These are phyloP conservation scores for Margarornis squamiger DNA, from an alignment of 2,797 vertebrate genomes.

Conservation along the genomic window DNA sequence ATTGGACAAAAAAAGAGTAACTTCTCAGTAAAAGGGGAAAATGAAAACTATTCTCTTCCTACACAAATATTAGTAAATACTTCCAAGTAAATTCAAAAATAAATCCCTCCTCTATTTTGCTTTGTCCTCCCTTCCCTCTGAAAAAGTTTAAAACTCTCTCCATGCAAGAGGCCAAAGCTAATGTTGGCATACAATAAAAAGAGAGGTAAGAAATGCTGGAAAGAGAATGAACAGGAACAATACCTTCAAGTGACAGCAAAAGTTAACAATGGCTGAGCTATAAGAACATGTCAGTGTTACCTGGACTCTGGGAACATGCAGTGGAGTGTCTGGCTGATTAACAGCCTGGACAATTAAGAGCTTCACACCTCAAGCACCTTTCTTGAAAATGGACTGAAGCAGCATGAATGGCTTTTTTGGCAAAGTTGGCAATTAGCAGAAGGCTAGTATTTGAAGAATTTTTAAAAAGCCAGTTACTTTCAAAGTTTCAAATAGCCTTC, in stretches of 20 bases:
- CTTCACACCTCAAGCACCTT: not conserved
- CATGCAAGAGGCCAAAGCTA: not conserved
- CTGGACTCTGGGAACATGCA: not conserved
- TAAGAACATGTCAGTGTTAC: not conserved
- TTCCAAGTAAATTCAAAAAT: not conserved
- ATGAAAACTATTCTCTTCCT: not conserved
- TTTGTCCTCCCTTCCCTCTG: not conserved
- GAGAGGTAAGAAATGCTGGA: not conserved
- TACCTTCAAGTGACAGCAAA: not conserved
- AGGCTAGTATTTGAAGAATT: not conserved
- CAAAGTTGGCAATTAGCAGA: not conserved
- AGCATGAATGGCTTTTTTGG: not conserved
- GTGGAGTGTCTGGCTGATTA: not conserved
- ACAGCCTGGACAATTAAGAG: not conserved
- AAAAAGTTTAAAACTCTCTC: not conserved
- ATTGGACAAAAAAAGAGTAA: not conserved
- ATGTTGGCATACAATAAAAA: not conserved
- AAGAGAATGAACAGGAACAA: not conserved
- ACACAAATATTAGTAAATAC: not conserved
- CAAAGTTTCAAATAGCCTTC: not conserved
- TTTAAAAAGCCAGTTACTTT: not conserved
- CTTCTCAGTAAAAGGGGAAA: not conserved
- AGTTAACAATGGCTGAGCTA: not conserved
- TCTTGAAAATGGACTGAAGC: not conserved
- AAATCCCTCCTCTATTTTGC: not conserved